These are phyloP conservation scores for Nemurella pictetii DNA, from an alignment of 2,888 invertebrate species.

Conservation along the genomic window DNA sequence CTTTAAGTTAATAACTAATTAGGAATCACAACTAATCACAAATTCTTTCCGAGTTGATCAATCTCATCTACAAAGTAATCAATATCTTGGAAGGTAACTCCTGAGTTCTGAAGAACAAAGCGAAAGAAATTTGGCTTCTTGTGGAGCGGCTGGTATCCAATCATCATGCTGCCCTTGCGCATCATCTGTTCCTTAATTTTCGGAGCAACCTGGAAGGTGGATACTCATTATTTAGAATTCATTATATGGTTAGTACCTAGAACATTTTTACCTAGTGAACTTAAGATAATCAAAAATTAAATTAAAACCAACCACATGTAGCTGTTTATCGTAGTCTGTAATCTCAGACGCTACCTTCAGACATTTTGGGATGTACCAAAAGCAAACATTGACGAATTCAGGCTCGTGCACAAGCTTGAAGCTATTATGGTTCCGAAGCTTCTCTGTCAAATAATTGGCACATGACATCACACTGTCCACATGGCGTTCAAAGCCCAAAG, in stretches of 20 bases:
- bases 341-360: constrained; percentile 47
- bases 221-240: constrained; percentile 23
- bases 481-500: constrained; percentile 57
- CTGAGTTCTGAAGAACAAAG: constrained; percentile 65
- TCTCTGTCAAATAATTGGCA: constrained; percentile 54
- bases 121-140: constrained; percentile 68
- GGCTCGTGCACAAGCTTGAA: constrained; percentile 57
- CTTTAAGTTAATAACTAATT: no score
- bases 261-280: neutral
- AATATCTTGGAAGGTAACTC: constrained; percentile 59
- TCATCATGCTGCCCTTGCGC: constrained; percentile 65
- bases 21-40: no score
- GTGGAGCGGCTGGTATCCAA: constrained; percentile 67
- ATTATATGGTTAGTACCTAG: constrained; percentile 32
- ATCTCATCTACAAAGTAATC: constrained; percentile 66
- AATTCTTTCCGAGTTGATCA: constrained; percentile 56
- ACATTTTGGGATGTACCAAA: constrained; percentile 68
- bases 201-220: constrained; percentile 61
- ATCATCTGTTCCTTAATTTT: constrained; percentile 67
- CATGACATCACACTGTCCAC: constrained; percentile 57
- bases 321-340: constrained; percentile 49
- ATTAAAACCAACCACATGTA: constrained; percentile 52
- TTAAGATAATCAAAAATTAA: no score
- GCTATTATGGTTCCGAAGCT: constrained; percentile 50
- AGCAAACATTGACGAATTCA: constrained; percentile 70